Base-by-base conservation (phyloP, 2,888 invertebrate species). In the Drosophila fulvimacula region DNA sequence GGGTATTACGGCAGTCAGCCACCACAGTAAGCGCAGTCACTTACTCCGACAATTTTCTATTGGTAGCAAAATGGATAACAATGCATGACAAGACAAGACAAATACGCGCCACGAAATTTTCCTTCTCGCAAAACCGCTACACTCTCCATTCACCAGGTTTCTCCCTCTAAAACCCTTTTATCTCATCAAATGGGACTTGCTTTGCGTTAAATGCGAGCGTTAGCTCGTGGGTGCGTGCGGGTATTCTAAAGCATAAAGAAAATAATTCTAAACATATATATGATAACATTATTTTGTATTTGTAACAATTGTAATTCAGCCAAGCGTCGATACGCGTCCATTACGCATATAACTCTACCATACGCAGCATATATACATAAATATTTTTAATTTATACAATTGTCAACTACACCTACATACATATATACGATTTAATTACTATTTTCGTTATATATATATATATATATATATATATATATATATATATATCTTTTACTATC, bases 1-100 rank as follows among this genome's bases (percentile, higher is more conserved):
- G 95, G 96, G 41, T 96, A 96, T 91, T 96, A 96, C 90, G 95
- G 96, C 56, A 96, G 96, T 90, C 96, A 96, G 86, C 96, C 96
- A 70, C 96, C 96, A 36, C 92, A 92, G 79, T 92, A 90, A 90
- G 48, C 51, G 49, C 51, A 46, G 1, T 42, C 5, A 21, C 19
- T 32, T 24, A 11, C 27, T 36, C 3, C 34, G 17, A 24, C n/a
- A 15, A 44, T 24, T 44, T 46, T n/a, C 46, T 17, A 24, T 30
- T 42, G 39, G 39, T 36, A 51, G 15, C 27, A 39, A 34, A 17
- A 38, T 44, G n/a, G 30, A 53, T 27, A 21, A 48, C 34, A 19
- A 55, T 9, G 32, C 32, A 56, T 39, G 46, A 34, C 38, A 39
- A 48, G 34, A 39, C 21, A 46, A n/a, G n/a, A 32, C 17, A 70